Evolutionary conservation across 1,140 invertebrate genomes (phyloP), one percentile per base, ranked within the genome.

Genomic region (Bombus difficillimus): DNA sequence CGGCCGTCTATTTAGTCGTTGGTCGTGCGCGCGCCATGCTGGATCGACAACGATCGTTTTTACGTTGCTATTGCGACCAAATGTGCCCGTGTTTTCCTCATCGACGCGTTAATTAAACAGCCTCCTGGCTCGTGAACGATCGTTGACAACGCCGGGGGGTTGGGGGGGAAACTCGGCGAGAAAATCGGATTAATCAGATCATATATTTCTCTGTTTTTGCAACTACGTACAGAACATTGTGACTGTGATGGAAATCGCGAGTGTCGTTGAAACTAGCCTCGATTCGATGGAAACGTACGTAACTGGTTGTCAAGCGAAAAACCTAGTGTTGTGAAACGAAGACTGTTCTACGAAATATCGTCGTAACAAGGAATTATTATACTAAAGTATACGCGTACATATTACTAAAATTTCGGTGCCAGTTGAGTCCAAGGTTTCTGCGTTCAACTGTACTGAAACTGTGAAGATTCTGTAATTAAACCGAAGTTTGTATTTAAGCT

Each of bases 1-100:
- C 83, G 81, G 53, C 83, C 75, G 85, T 83, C 81, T 81, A 83
- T 86, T 93, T 91, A 94, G 93, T 94, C 91, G 92, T 92, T 92
- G 91, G 92, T 91, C 90, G 93, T 91, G 87, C 92, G 92, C 91
- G 93, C 92, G 87, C 86, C 91, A 76, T 75, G 85, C 75, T 79
- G 76, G 76, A 79, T 72, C 28, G n/a, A 22, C 53, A 77, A 37
- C 41, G 86, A n/a, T 62, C 68, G 81, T 68, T 53, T 12, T 32
- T 22, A 13, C 64, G 34, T 77, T 34, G 57, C 57, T 18, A 78
- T 25, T n/a, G 6, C 34, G 28, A 47, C 9, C 53, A 57, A 37
- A 41, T 59, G 34, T 80, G 41, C 53, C n/a, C 83, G 28, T 18
- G 59, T 75, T 62, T 41, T 28, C 22, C 43, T 34, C 41, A 22